These are phyloP conservation scores for Etheostoma cragini DNA, from an alignment of 2,113 vertebrate species.

Conservation along the genomic window DNA sequence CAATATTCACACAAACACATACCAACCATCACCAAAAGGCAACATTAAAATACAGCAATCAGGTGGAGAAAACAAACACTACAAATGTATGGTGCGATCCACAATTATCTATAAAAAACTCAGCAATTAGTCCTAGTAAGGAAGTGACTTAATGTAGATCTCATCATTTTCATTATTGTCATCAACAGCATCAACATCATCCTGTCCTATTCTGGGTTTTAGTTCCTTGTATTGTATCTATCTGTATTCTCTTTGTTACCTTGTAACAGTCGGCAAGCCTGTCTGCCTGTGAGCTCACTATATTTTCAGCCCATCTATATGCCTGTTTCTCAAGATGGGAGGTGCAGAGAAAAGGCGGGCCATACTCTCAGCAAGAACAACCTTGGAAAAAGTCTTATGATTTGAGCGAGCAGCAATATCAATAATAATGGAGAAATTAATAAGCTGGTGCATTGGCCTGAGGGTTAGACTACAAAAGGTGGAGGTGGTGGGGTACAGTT, in stretches of 20 bases:
- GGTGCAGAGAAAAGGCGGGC: conserved; percentile 52
- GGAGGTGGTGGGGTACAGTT: conserved; percentile 30
- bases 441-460: conserved; percentile 75
- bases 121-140: background rate
- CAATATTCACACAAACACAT: background rate
- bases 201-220: conserved; percentile 1
- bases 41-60: conserved; percentile 6
- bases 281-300: conserved; percentile 43
- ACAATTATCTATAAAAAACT: background rate
- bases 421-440: conserved; percentile 85
- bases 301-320: conserved; percentile 59
- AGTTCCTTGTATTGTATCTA: background rate
- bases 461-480: conserved; percentile 65
- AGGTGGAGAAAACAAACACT: conserved; percentile 6
- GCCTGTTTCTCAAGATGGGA: conserved; percentile 55
- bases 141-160: conserved; percentile 24
- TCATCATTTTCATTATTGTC: conserved; percentile 13
- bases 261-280: conserved; percentile 29
- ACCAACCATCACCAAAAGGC: background rate
- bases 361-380: conserved; percentile 72
- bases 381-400: conserved; percentile 82
- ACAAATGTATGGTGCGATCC: conserved; percentile 20
- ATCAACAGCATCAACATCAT: conserved; percentile 27
- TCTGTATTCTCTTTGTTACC: conserved; percentile 48
- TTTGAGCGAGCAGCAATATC: conserved; percentile 79